phyloP scores from a whole-genome alignment of 2,888 invertebrate genomes.

The Chloroclystis v-ata region DNA sequence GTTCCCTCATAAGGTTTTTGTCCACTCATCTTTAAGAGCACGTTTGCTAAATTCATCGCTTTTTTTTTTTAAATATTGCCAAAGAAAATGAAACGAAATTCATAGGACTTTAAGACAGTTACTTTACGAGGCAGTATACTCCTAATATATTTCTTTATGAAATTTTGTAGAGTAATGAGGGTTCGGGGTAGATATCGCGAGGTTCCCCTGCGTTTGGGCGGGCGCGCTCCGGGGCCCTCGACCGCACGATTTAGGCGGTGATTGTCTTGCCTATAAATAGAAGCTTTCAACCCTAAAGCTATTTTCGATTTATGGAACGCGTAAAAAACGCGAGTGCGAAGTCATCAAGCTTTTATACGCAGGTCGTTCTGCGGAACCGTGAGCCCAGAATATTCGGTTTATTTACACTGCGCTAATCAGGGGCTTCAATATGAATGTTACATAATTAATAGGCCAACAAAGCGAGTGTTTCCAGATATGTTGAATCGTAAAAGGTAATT shows the following conservation, averaged over 20 bases:
- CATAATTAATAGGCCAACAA: constrained; percentile 34
- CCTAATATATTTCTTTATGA: constrained; percentile 29
- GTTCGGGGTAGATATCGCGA: constrained; percentile 28
- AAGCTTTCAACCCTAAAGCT: constrained; percentile 45
- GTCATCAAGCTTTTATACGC: constrained; percentile 26
- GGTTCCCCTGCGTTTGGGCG: constrained; percentile 21
- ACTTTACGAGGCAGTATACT: constrained; percentile 26
- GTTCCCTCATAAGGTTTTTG: constrained; percentile 54
- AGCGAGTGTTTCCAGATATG: constrained; percentile 31
- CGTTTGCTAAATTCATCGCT: constrained; percentile 43
- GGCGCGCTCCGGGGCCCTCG: constrained; percentile 15
- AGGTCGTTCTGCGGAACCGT: constrained; percentile 5
- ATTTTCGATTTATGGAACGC: constrained; percentile 42
- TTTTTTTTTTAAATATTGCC: constrained; percentile 16
- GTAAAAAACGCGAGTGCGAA: constrained; percentile 31
- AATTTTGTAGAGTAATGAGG: constrained; percentile 27
- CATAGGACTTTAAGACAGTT: constrained; percentile 23
- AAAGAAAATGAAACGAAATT: constrained; percentile 14
- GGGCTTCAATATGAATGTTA: constrained; percentile 26
- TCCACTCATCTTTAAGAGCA: constrained; percentile 38
- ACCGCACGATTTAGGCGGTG: constrained; percentile 33
- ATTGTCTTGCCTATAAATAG: constrained; percentile 45
- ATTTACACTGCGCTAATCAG: constrained; percentile 11
- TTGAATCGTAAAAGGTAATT: constrained; percentile 39
- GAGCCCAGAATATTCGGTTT: constrained; percentile 8